Evolutionary conservation across 2,888 invertebrate species (phyloP), one percentile per base, ranked within the genome.

Genomic region (Timema podura): DNA sequence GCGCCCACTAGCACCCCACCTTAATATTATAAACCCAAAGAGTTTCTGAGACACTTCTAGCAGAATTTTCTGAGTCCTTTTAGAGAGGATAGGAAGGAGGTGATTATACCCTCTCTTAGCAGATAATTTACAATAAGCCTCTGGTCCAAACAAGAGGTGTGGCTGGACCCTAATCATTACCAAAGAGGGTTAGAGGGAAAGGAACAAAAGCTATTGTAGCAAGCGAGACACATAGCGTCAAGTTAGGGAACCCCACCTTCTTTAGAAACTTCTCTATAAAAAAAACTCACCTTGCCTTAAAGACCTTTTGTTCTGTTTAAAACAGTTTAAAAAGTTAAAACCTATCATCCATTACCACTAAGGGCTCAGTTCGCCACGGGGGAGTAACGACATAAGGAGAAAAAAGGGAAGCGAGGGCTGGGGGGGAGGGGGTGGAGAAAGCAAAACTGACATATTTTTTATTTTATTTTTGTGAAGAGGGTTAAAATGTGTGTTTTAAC

Each of bases 311-410:
- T 69, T 69, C 69, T 48, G 65, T 65, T 30, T 30, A 45, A 61
- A 61, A 61, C 57, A 54, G 69, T 54, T 69, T 69, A 69, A 69
- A 69, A 69, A 57, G 69, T 69, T 69, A 49, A 69, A 59, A 65
- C 65, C 69, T 65, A 66, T 69, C 65, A 66, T 69, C 65, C 69
- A 69, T 69, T 69, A 69, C 48, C 44, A 51, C 47, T 10, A 54
- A 11, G 54, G 59, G 47, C 59, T 65, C 45, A n/a, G 8, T 45
- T 10, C 45, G 48, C 69, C 59, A 30, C 47, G 51, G 66, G 65
- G 30, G 48, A 48, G 46, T 30, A 45, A 44, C 44, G 30, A 15
- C 44, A 6, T 11, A 45, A 11, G 13, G 15, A 61, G n/a, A 3
- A 3, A 3, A 3, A 3, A 51, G 51, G 51, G 51, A n/a, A 1